Conservation (phyloP, 37 sponge, comb jelly and placozoan species). For the Sycon ciliatum region DNA sequence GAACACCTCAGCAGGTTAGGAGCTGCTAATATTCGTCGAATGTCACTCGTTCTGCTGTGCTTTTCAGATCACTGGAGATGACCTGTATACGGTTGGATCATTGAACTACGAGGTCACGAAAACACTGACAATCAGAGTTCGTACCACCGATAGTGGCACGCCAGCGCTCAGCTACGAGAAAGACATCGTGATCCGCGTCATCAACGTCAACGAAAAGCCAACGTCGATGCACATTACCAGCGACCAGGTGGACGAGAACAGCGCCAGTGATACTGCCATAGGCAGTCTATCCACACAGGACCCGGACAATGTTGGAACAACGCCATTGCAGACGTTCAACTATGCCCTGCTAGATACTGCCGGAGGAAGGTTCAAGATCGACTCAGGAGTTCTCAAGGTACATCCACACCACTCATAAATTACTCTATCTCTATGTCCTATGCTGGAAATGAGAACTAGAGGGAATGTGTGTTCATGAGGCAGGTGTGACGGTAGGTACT, state of each 20-base stretch:
- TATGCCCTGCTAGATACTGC: neutral
- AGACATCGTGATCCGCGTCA: neutral
- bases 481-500: too few relatives aligned
- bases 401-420: too few relatives aligned
- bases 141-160: neutral
- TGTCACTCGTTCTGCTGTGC: too few relatives aligned
- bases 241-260: neutral
- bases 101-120: neutral
- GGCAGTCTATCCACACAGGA: neutral
- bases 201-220: conserved; percentile 1
- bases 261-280: neutral
- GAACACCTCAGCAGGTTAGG: too few relatives aligned
- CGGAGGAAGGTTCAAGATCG: neutral
- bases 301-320: neutral
- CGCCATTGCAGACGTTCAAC: neutral
- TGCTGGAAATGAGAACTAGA: too few relatives aligned
- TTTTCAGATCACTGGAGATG: too few relatives aligned
- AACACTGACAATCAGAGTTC: neutral
- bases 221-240: neutral
- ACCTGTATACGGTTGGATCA: too few relatives aligned
- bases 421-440: too few relatives aligned
- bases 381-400: conserved; percentile 1
- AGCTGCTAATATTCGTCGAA: too few relatives aligned
- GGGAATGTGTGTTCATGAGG: too few relatives aligned
- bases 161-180: conserved; percentile 8